Percentiles rank a stretch among this genome's conserved stretches.
phyloP scores from a whole-genome alignment of 2,797 vertebrate genomes.

The Silurus lanzhouensis region DNA sequence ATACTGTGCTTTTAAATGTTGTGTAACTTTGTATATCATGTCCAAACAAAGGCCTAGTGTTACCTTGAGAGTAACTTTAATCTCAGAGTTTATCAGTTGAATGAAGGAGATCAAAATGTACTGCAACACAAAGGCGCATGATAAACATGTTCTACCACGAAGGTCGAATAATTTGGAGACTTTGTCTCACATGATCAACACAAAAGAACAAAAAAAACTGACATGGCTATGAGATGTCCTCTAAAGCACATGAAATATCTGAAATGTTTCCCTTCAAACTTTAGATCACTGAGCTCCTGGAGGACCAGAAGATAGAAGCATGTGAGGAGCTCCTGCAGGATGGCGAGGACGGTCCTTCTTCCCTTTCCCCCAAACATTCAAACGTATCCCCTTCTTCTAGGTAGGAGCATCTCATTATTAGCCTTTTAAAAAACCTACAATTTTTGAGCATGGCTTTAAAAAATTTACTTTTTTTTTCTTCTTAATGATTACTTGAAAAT shows the following conservation, averaged over 20 bases:
- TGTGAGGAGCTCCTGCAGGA: constrained; percentile 92
- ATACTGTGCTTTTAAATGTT: constrained; percentile 11
- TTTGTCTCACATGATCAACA: no score
- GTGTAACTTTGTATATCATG: constrained; percentile 4
- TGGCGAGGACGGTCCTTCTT: constrained; percentile 75
- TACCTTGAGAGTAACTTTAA: neutral
- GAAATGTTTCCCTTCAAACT: neutral
- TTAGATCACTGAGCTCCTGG: constrained; percentile 80
- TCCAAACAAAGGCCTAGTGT: neutral
- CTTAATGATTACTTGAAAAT: neutral
- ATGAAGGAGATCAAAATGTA: constrained; percentile 7
- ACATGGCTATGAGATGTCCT: neutral
- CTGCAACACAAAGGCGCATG: neutral
- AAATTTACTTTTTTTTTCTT: no score
- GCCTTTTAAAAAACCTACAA: neutral
- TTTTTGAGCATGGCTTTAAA: neutral
- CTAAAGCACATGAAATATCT: neutral
- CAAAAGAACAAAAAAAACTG: neutral
- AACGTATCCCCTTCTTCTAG: constrained; percentile 64
- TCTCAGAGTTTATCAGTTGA: neutral
- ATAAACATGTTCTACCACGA: neutral
- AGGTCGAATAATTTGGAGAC: neutral
- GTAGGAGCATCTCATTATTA: constrained; percentile 56
- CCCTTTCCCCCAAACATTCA: constrained; percentile 65
- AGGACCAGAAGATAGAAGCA: constrained; percentile 91